phyloP scores from a whole-genome alignment of 2,113 vertebrate species.

The Ginglymostoma cirratum region DNA sequence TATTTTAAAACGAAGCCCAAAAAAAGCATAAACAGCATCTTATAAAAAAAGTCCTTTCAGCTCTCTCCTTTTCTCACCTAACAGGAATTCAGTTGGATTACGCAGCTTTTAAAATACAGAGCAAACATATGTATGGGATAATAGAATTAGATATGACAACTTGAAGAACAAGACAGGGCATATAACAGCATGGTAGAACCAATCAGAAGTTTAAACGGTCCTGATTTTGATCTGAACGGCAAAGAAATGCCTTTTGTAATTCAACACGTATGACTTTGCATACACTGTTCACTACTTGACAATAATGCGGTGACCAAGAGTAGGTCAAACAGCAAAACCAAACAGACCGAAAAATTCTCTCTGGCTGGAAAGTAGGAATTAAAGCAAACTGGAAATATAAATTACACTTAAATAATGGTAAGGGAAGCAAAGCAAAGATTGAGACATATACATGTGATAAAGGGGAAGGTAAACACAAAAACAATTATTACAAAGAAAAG shows the following conservation, averaged over 20 bases:
- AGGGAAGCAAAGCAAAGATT: background rate
- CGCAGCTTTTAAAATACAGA: background rate
- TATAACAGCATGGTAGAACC: background rate
- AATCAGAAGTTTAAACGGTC: background rate
- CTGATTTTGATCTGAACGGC: background rate
- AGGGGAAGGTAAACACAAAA: background rate
- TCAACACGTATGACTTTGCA: too few species aligned
- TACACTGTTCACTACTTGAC: too few species aligned
- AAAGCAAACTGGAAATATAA: background rate
- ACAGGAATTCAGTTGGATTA: background rate
- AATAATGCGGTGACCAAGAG: too few species aligned
- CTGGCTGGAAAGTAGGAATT: background rate
- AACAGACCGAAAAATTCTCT: background rate
- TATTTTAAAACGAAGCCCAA: background rate
- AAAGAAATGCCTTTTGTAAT: background rate
- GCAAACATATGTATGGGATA: background rate
- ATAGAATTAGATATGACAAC: background rate
- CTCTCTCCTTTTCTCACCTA: background rate
- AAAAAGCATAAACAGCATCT: background rate
- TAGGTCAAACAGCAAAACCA: background rate
- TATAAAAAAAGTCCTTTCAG: background rate
- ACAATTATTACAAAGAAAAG: background rate
- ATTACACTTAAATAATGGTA: background rate
- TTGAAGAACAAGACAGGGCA: background rate
- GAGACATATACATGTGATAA: background rate